Conservation (phyloP, 2,888 invertebrate species). For the Tuberolachnus salignus region DNA sequence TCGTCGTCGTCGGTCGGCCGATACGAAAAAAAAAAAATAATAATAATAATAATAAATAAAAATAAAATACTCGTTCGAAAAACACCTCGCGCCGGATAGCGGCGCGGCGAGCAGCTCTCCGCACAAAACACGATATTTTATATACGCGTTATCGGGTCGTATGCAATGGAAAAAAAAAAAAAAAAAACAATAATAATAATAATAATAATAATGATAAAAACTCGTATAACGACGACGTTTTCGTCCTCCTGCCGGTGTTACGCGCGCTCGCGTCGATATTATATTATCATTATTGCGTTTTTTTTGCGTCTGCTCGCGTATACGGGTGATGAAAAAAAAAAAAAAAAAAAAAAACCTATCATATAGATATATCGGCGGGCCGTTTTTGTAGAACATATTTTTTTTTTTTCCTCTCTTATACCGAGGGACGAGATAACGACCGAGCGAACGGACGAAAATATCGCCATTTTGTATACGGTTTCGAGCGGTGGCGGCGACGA, state of each 20-base stretch:
- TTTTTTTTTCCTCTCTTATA: background rate
- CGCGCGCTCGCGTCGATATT: no score
- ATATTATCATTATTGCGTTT: no score
- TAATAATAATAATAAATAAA: no score
- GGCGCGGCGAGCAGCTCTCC: no score
- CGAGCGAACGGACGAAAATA: constrained; percentile 3
- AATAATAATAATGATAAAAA: background rate
- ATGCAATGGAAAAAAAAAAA: background rate
- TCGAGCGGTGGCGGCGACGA: background rate
- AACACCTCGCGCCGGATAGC: constrained; percentile 29
- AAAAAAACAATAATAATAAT: no score
- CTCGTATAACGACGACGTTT: background rate
- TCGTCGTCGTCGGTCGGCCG: background rate
- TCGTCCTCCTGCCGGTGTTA: background rate
- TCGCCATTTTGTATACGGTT: constrained; percentile 19
- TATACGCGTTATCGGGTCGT: background rate
- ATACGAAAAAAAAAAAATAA: no score
- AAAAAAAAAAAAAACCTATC: no score
- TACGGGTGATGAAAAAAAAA: no score
- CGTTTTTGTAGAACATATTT: constrained; percentile 6
- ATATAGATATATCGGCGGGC: background rate
- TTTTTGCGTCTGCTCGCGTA: no score
- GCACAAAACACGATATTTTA: no score
- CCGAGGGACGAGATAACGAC: background rate
- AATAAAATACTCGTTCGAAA: constrained; percentile 42